Evolutionary conservation across 2,113 vertebrate species (phyloP).

Genomic region (Centropus unirufus): DNA sequence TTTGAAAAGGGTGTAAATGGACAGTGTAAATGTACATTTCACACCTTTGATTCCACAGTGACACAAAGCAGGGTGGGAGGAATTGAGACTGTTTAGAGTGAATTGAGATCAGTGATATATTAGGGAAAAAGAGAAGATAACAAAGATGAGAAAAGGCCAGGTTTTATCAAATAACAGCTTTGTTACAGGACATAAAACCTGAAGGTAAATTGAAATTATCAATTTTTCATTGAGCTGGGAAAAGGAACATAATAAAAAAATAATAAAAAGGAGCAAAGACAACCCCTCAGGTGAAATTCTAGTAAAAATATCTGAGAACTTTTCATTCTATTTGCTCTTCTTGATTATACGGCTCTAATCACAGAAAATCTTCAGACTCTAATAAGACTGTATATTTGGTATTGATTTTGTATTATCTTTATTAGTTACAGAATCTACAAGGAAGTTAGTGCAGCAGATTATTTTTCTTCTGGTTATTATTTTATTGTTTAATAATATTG

Average conservation of each 20-base stretch:
- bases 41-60: not conserved
- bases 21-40: not conserved
- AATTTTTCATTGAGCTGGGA: not conserved
- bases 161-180: not conserved
- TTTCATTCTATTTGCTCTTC: not conserved
- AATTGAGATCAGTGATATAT: not conserved
- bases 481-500: not conserved
- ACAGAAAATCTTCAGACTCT: not conserved
- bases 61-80: not conserved
- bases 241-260: not conserved
- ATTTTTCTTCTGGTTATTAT: not conserved
- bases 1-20: not conserved
- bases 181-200: not conserved
- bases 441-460: not conserved
- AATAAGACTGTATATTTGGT: not conserved
- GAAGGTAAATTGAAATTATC: not conserved
- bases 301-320: not conserved
- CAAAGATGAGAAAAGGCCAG: not conserved
- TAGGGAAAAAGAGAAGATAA: not conserved
- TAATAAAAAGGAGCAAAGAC: not conserved
- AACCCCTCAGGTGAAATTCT: not conserved
- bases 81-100: not conserved
- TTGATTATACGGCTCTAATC: not conserved
- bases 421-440: not conserved
- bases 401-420: not conserved